Evolutionary conservation across 35 echinoderm and acorn worm species (phyloP), one percentile per base, ranked within the genome.

Genomic region (Holothuria glaberrima): DNA sequence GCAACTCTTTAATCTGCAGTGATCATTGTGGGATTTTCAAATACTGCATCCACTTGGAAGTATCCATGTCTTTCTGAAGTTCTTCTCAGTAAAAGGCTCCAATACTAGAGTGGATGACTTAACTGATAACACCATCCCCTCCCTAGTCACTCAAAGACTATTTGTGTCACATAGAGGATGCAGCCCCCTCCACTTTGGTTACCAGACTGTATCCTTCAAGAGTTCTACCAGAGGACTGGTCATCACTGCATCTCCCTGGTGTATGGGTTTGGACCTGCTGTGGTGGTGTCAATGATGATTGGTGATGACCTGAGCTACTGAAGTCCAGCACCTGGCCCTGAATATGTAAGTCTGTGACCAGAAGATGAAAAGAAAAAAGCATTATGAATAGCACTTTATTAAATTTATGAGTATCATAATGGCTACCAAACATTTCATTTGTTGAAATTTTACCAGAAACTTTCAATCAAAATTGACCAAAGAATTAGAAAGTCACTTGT

Each of bases 171-270:
- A 90, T 90, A 3, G 88, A 48, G 38, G 75, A 32, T 71, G 62
- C 28, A 26, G 88, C 61, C 31, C 82, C 92, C n/a, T 88, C 67
- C 7, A 95, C 94, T 35, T 92, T 78, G 28, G 94, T 95, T 9
- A 86, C 90, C 50, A 95, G 90, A 22, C 86, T 83, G 56, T 95
- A 95, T 2, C 94, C 94, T 76, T 95, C 94, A 18, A 95, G 67
- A 6, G 94, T 92, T 21, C 90, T 88, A 56, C 90, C 90, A 25
- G 58, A 92, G 45, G 90, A 64, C 32, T 88, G 94, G 28, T 95
- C 94, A 29, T 95, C 90, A 48, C 73, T 74, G 30, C 70, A 21
- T 61, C 58, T 30, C 34, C 89, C 74, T 52, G 66, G 6, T 6
- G 29, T 46, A 62, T 59, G 59, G 27, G 10, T 2, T 32, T 30